These are phyloP conservation scores for Brevimyrus niger DNA, from an alignment of 2,113 vertebrate genomes.

Conservation along the genomic window DNA sequence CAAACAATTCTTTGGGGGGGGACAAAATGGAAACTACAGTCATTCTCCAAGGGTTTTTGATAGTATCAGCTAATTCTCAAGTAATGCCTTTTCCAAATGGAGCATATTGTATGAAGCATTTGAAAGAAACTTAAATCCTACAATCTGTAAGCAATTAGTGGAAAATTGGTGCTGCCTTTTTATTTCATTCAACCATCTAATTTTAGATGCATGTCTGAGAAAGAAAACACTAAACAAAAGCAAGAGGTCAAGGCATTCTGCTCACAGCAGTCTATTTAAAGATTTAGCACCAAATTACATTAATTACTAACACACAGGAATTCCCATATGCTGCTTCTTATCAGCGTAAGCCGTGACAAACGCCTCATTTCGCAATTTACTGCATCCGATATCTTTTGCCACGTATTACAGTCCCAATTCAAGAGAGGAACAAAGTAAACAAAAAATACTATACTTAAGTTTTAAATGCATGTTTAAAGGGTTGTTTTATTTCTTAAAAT, in stretches of 20 bases:
- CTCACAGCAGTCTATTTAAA: not conserved
- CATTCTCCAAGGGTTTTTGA: not conserved
- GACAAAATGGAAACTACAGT: conserved; percentile 13
- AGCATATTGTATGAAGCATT: not conserved
- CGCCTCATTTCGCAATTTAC: not conserved
- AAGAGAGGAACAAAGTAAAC: not conserved
- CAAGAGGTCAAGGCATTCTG: not conserved
- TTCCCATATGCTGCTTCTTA: not conserved
- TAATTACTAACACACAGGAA: not conserved
- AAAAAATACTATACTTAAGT: not conserved
- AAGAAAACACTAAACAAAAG: conserved; percentile 13
- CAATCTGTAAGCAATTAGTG: conserved; percentile 19
- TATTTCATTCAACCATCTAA: conserved; percentile 17
- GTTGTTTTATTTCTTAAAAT: not conserved
- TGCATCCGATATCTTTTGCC: not conserved
- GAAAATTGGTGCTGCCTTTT: not conserved
- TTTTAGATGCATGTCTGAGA: conserved; percentile 11
- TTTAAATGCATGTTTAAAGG: not conserved
- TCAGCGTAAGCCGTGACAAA: not conserved
- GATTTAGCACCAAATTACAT: conserved; percentile 2
- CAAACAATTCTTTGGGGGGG: conserved; percentile 54
- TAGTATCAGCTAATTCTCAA: not conserved
- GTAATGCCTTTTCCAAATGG: not conserved
- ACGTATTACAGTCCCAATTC: not conserved
- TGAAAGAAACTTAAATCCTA: not conserved